Conservation (phyloP, 2,797 vertebrate species). For the Spea hammondii region DNA sequence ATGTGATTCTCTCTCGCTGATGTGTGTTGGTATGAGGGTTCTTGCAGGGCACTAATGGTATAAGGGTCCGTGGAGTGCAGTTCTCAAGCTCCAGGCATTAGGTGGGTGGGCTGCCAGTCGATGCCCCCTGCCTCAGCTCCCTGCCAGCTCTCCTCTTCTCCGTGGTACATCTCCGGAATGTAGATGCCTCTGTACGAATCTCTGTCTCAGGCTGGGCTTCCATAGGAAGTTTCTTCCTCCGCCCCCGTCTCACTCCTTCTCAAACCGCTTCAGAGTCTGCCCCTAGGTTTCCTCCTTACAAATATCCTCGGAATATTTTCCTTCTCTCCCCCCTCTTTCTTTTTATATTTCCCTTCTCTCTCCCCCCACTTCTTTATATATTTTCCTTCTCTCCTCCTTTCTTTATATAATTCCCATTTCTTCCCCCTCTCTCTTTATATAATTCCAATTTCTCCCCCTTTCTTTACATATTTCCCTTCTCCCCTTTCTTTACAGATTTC, state of each 20-base stretch:
- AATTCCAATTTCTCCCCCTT: neutral
- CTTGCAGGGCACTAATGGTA: neutral
- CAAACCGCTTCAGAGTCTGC: slow-evolving; percentile 1
- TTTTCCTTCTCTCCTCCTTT: neutral
- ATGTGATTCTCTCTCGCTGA: neutral
- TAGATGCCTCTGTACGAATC: neutral
- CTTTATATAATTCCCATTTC: neutral
- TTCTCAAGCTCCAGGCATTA: neutral
- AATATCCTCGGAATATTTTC: neutral
- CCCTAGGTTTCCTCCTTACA: neutral
- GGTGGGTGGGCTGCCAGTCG: neutral
- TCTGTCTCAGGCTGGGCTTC: slow-evolving; percentile 12
- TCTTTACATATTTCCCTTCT: neutral
- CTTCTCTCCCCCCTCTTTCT: neutral
- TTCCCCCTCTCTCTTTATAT: neutral
- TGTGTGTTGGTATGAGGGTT: neutral
- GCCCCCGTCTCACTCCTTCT: neutral
- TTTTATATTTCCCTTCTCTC: neutral
- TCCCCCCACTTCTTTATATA: neutral
- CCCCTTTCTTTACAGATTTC: neutral
- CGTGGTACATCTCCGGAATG: neutral
- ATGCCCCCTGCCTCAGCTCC: neutral
- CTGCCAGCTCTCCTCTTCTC: slow-evolving; percentile 7
- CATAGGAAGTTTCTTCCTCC: slow-evolving; percentile 18
- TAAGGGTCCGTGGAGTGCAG: neutral